Evolutionary conservation across 2,888 invertebrate species (phyloP), one percentile per base, ranked within the genome.

Genomic region (Cheilosia pagana): DNA sequence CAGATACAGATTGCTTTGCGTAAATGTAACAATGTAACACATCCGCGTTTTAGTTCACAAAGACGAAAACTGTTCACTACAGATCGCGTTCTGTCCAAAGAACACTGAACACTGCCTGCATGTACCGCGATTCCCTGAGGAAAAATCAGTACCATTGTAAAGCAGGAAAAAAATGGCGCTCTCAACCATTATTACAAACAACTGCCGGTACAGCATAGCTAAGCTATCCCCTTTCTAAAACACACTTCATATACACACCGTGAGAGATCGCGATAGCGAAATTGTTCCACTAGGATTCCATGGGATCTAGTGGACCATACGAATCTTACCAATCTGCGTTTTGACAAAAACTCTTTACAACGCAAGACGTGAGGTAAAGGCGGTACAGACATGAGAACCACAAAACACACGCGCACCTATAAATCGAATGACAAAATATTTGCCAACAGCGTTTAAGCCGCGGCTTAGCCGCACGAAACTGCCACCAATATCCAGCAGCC

Each of bases 371-470:
- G 2, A n/a, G 23, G 25, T 2, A 63, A 31, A 68, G 63, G 52
- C 52, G 55, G 63, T 63, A 63, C 63, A 39, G 53, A 31, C 60
- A 65, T 35, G 39, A 21, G 43, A 72, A n/a, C 35, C 71, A 59
- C 77, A 55, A 62, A 72, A 62, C 77, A 57, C 52, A 62, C 53
- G 70, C 75, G 81, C 75, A 71, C 55, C 79, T 71, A 85, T 85
- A 85, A 85, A 85, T 85, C 81, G 43, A 48, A 67, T 67, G 81
- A 81, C 81, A 76, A 75, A 85, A 81, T 81, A 85, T 81, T 81
- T 81, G 75, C 75, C 75, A 60, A 41, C 55, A 67, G 60, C 41
- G 65, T 65, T 65, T 63, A 63, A 63, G 71, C 59, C 52, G 31
- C 19, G 10, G 68, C 68, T 48, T 31, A 83, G 70, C 59, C 59